A percentile compares a stretch with the other conserved stretches of the same genome.
These are phyloP conservation scores for Chondrilla cf. caribensis DNA, from an alignment of 37 sponge, comb jelly and placozoan genomes.

Conservation along the genomic window DNA sequence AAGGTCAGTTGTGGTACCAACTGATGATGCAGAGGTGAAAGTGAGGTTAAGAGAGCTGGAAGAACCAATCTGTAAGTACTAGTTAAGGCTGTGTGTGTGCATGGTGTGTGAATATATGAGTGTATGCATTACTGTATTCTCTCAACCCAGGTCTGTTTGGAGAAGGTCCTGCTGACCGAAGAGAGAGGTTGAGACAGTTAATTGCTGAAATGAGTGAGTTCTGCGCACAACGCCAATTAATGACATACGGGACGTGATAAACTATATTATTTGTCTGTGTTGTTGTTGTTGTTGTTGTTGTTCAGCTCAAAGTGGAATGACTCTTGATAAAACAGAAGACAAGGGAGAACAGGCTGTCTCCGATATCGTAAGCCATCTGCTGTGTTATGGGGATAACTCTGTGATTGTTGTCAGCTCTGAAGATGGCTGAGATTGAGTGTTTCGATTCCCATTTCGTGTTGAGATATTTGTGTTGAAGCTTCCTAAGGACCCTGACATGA, in stretches of 20 bases:
- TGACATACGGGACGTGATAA: no score
- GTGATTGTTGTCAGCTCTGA: background rate
- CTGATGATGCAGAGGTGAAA: slow-evolving; percentile 86
- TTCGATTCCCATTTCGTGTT: no score
- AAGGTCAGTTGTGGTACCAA: slow-evolving; percentile 78
- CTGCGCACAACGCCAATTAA: no score
- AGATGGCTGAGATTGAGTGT: no score
- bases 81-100: background rate
- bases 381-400: background rate
- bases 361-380: background rate
- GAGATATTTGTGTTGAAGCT: no score
- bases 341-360: background rate
- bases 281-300: no score
- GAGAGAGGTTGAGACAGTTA: slow-evolving; percentile 77
- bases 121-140: no score
- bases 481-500: no score
- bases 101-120: background rate
- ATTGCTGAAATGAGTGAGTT: slow-evolving; percentile 64
- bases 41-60: slow-evolving; percentile 67
- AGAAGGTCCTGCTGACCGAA: slow-evolving; percentile 94
- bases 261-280: no score
- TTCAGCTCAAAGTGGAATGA: slow-evolving; percentile 4
- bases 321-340: background rate
- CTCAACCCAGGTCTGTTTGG: slow-evolving; percentile 81
- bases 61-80: slow-evolving; percentile 78